phyloP scores from a whole-genome alignment of 35 echinoderm and acorn worm genomes.

The Ptychodera flava region DNA sequence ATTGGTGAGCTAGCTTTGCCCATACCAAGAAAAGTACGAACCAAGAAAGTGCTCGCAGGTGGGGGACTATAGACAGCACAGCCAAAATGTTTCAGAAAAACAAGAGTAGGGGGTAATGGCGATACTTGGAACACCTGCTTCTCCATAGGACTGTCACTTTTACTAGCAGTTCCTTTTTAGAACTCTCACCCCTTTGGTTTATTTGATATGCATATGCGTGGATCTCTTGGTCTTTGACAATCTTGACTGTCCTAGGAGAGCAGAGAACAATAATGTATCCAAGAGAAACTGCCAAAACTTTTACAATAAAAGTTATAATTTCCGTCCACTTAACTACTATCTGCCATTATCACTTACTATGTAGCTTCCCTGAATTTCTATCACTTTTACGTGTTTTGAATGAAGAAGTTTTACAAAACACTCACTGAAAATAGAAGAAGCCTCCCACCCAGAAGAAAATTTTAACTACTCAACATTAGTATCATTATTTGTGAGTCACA shows the following conservation, averaged over 20 bases:
- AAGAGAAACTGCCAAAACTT: not conserved
- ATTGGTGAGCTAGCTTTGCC: slow-evolving; percentile 85
- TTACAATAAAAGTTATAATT: no score
- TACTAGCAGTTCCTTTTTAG: not conserved
- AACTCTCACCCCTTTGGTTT: not conserved
- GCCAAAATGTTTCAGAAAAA: no score
- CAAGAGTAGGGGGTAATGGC: not conserved
- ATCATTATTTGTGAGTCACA: no score
- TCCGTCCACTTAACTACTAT: no score
- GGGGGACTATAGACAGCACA: not conserved
- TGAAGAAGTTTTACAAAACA: no score
- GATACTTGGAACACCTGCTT: not conserved
- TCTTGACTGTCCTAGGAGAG: not conserved
- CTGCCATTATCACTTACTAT: no score
- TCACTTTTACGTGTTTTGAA: no score
- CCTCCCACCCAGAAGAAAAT: no score
- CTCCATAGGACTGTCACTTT: not conserved
- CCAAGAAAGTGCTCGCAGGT: slow-evolving; percentile 44
- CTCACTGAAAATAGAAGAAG: no score
- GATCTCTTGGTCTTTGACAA: not conserved
- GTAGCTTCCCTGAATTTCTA: no score
- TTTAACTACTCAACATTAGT: no score
- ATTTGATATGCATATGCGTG: not conserved
- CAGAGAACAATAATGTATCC: not conserved
- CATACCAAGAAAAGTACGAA: slow-evolving; percentile 80